Base-by-base conservation (phyloP, 2,797 vertebrate genomes). In the Trichosurus vulpecula region DNA sequence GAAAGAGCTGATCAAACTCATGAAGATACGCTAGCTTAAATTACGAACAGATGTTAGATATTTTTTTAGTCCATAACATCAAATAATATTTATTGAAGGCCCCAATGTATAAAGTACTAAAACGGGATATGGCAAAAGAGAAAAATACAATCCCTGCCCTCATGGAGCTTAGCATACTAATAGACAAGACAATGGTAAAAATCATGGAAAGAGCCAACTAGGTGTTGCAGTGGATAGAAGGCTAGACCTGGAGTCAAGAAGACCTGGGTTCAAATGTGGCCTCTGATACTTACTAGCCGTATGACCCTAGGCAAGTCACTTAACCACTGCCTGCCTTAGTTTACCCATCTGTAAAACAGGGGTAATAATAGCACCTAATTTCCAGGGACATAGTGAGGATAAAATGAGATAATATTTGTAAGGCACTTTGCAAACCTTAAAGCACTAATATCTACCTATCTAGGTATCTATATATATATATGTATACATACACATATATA, bases 1-100 rank as follows among this genome's bases (percentile, higher is more conserved):
- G 94, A 97, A 97, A 97, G 96, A 95, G 97, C 92, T 96, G 41
- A 89, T 96, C 96, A 98, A 94, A 95, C 11, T 13, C 25, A 93
- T 61, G 66, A 57, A 95, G 92, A 96, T 2, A 2, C 1, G 52
- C 9, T 0, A 47, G 58, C 27, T 89, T 89, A 94, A 51, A 31
- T 35, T 52, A 93, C 9, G 81, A 61, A 93, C 92, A 94, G 94
- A 56, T 12, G 31, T 93, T 35, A 54, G 52, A 16, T 14, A 16
- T 74, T 93, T n/a, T 95, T 29, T 22, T 91, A 94, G 53, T 13
- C 55, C 58, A 31, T n/a, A 41, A 61, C 29, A 90, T 56, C 52
- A 9, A 89, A 51, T 29, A 56, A 55, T 74, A 91, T 0, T 52
- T 2, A 30, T 22, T 0, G 14, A 58, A 54, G 47, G 3, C 3